Percentiles rank a stretch among this genome's conserved stretches.
phyloP scores from a whole-genome alignment of 1,140 invertebrate genomes.

The Drosophila ohnishii region DNA sequence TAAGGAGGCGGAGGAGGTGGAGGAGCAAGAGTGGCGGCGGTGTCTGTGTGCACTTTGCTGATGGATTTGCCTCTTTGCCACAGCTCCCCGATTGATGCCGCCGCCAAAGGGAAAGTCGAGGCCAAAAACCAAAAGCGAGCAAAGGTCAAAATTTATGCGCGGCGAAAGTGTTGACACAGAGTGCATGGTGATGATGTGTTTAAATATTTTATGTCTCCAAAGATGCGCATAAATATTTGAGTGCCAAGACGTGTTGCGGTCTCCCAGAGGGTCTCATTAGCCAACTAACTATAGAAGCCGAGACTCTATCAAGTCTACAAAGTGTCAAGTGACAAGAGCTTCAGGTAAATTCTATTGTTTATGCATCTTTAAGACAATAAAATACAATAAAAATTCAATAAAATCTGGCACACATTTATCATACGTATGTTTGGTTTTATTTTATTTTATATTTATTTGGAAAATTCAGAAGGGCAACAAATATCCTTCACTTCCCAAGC shows the following conservation, averaged over 20 bases:
- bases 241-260: constrained; percentile 71
- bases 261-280: constrained; percentile 20
- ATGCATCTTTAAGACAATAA: not conserved
- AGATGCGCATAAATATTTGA: constrained; percentile 67
- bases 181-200: constrained; percentile 67
- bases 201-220: constrained; percentile 72
- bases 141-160: constrained; percentile 73
- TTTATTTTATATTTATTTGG: not conserved
- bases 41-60: constrained; percentile 62
- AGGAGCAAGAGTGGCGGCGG: constrained; percentile 1
- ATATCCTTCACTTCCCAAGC: not conserved
- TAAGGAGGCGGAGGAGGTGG: not conserved
- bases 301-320: constrained; percentile 16
- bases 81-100: constrained; percentile 63
- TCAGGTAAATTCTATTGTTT: not conserved
- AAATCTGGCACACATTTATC: not conserved
- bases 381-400: not conserved
- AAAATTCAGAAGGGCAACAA: not conserved
- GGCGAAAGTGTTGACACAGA: constrained; percentile 71
- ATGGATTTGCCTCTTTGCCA: constrained; percentile 51
- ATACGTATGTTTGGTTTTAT: not conserved
- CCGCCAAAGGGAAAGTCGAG: constrained; percentile 26
- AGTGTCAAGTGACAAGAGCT: not conserved
- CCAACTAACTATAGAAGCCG: constrained; percentile 34
- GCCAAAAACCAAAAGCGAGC: constrained; percentile 36